Evolutionary conservation across 35 echinoderm and acorn worm species (phyloP).

Genomic region (Stichopus chloronotus): DNA sequence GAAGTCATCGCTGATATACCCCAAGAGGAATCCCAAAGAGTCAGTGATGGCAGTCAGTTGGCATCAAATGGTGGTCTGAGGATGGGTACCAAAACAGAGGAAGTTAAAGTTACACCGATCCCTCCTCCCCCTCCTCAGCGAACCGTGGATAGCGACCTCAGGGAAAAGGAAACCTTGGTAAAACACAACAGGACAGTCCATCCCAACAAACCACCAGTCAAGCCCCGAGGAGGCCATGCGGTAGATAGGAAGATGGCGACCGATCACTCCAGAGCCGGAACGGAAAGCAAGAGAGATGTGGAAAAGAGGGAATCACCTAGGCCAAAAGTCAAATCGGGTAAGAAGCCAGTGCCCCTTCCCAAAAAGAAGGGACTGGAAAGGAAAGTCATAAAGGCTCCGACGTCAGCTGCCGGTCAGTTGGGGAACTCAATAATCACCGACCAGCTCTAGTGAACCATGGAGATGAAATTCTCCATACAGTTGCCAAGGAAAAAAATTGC

Average conservation of each 20-base stretch:
- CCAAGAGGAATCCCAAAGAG: neutral
- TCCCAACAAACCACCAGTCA: neutral
- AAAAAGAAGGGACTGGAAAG: constrained; percentile 35
- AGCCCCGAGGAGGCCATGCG: neutral
- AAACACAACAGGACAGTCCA: neutral
- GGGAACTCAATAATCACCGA: constrained; percentile 33
- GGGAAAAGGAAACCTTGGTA: neutral
- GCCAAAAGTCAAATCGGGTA: neutral
- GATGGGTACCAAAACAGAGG: neutral
- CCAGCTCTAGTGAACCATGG: neutral
- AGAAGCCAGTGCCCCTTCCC: constrained; percentile 51
- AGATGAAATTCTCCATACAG: neutral
- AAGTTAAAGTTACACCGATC: neutral
- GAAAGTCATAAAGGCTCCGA: neutral
- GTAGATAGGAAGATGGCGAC: neutral
- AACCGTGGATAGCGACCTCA: neutral
- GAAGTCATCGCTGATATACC: neutral
- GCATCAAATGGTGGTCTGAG: constrained; percentile 24
- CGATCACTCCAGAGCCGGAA: neutral
- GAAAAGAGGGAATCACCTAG: neutral
- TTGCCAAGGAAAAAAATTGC: neutral
- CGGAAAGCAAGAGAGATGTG: neutral
- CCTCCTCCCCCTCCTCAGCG: neutral
- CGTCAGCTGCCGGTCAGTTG: neutral
- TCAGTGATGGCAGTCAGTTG: neutral